Evolutionary conservation across 2,797 vertebrate species (phyloP), one percentile per base, ranked within the genome.

Genomic region (Amniataba percoides): DNA sequence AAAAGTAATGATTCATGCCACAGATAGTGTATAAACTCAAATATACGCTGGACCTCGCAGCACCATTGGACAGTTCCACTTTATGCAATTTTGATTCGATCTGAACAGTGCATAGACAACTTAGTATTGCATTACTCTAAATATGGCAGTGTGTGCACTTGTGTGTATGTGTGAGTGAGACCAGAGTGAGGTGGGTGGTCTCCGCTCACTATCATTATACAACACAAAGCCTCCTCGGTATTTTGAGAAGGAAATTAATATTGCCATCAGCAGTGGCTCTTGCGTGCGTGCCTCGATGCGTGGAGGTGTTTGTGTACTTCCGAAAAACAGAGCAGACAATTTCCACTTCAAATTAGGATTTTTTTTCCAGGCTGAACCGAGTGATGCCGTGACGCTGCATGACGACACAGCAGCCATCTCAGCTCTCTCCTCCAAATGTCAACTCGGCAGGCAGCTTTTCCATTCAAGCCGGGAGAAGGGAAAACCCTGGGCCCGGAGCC

Each of bases 171-270:
- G 87, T 31, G 65, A 70, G 80, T 36, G 81, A 77, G 89, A 88
- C 69, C 77, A 64, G 71, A 83, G 82, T 92, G 89, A 93, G 84
- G 93, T 96, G 95, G 95, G 95, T 96, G 95, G 95, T 96, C 95
- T 94, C 86, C 80, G 57, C 87, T 93, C 90, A 82, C 94, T 93
- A 95, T 93, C 92, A 91, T 93, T 94, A 93, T 83, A 92, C 90
- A 89, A 92, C 89, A 89, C 91, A 87, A 92, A 90, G 89, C 87
- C 87, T 94, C 93, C 92, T 89, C 92, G 92, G 93, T 94, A 93
- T 95, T 95, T 94, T 86, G 87, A 90, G 80, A 94, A 91, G 93
- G 93, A 95, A 95, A 95, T 94, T 91, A 95, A 95, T 94, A 93
- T 93, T 77, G 83, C 87, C 89, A 94, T 94, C 88, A 92, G 90